phyloP scores from a whole-genome alignment of 2,888 invertebrate species.

The Epirrhoe tristata region DNA sequence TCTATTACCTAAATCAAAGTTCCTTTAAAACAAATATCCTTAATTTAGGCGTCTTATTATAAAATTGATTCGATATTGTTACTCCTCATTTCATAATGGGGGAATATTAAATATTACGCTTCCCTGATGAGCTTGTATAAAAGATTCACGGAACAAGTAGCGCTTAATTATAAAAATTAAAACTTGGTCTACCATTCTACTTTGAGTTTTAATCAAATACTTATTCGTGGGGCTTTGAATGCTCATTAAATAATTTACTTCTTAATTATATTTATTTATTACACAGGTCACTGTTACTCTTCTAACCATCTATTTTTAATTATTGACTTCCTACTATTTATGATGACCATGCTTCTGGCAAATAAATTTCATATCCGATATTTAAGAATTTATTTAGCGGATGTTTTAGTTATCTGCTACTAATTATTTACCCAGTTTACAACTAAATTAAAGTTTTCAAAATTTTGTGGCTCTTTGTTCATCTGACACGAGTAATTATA shows the following conservation, averaged over 20 bases:
- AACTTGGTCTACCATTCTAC: conserved; percentile 30
- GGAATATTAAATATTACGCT: conserved; percentile 28
- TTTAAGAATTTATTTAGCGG: too few species aligned
- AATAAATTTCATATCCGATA: too few species aligned
- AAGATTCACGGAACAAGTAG: conserved; percentile 34
- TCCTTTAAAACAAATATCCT: not conserved
- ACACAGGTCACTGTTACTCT: not conserved
- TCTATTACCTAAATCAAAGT: not conserved
- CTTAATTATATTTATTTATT: not conserved
- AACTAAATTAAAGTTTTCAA: too few species aligned
- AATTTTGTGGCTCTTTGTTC: too few species aligned
- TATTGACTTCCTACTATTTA: too few species aligned
- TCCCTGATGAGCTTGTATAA: conserved; percentile 31
- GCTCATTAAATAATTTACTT: not conserved
- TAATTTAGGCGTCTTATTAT: not conserved
- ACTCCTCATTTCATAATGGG: conserved; percentile 21
- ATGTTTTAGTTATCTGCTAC: too few species aligned
- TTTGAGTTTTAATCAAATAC: conserved; percentile 19
- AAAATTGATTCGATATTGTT: conserved; percentile 18
- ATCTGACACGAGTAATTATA: too few species aligned
- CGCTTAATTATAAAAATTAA: conserved; percentile 35
- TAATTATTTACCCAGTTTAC: too few species aligned
- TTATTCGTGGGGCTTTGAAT: conserved; percentile 18
- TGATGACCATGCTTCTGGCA: too few species aligned
- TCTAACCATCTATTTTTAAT: too few species aligned